These are phyloP conservation scores for Passer domesticus DNA, from an alignment of 2,113 vertebrate genomes.

Conservation along the genomic window DNA sequence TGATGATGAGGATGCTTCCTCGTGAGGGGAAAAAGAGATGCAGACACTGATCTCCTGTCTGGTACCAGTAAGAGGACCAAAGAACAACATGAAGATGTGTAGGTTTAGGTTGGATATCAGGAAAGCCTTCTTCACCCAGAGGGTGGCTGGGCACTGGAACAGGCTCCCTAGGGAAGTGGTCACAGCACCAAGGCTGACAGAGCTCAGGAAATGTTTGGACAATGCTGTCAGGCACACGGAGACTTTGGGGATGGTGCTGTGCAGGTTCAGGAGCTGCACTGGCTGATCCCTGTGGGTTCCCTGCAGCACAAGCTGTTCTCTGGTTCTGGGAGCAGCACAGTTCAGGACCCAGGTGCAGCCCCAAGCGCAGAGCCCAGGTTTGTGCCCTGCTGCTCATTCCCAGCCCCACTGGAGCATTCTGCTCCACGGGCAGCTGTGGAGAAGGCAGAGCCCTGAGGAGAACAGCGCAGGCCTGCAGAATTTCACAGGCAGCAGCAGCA, in stretches of 20 bases:
- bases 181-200: neutral
- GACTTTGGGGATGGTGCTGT: neutral
- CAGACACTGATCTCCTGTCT: neutral
- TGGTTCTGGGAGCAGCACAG: neutral
- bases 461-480: neutral
- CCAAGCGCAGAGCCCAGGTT: neutral
- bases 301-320: neutral
- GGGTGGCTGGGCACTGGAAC: neutral
- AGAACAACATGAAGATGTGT: neutral
- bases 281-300: fast-evolving
- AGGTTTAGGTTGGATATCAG: neutral
- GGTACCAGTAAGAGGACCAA: neutral
- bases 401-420: fast-evolving
- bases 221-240: neutral
- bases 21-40: neutral
- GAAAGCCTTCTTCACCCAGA: neutral
- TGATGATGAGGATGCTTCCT: neutral
- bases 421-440: fast-evolving
- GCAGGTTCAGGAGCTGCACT: neutral
- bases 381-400: neutral
- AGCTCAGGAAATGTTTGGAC: neutral
- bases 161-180: neutral
- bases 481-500: neutral
- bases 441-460: neutral
- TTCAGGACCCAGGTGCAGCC: neutral